Evolutionary conservation across 2,113 vertebrate genomes (phyloP).

Genomic region (Cebus imitator): DNA sequence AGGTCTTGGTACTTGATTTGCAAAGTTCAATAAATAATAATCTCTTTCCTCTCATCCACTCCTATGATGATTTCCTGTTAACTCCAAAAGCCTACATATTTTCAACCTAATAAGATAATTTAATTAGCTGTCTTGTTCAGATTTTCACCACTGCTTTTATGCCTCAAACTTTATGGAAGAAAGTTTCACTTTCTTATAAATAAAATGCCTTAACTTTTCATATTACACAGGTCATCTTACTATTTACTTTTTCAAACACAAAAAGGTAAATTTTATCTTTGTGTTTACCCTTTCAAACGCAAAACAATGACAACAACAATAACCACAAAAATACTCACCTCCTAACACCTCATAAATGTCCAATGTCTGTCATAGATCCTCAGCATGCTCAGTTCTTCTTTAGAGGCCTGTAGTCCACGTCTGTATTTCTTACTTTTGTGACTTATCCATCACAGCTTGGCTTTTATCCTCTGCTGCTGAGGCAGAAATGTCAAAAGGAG

Average conservation of each 20-base stretch:
- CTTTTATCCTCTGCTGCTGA: constrained; percentile 51
- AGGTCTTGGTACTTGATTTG: not conserved
- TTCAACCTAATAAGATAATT: not conserved
- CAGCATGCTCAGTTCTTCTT: constrained; percentile 7
- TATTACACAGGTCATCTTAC: not conserved
- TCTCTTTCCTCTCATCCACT: not conserved
- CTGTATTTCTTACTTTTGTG: constrained; percentile 17
- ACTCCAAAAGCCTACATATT: not conserved
- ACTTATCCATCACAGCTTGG: constrained; percentile 34
- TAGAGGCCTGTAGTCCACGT: constrained; percentile 17
- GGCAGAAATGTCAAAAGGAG: constrained; percentile 36
- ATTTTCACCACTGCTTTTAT: not conserved
- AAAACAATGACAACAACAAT: not conserved
- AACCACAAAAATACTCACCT: constrained; percentile 32
- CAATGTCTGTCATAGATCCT: not conserved
- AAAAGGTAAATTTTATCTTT: too few species aligned
- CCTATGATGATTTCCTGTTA: not conserved
- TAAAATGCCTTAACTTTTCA: not conserved
- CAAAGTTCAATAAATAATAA: not conserved
- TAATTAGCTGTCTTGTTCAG: not conserved
- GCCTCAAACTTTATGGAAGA: not conserved
- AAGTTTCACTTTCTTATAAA: not conserved
- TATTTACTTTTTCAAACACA: not conserved
- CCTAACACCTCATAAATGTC: constrained; percentile 18
- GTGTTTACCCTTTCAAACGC: not conserved